These are phyloP conservation scores for Chaetops frenatus DNA, from an alignment of 2,113 vertebrate species.

Conservation along the genomic window DNA sequence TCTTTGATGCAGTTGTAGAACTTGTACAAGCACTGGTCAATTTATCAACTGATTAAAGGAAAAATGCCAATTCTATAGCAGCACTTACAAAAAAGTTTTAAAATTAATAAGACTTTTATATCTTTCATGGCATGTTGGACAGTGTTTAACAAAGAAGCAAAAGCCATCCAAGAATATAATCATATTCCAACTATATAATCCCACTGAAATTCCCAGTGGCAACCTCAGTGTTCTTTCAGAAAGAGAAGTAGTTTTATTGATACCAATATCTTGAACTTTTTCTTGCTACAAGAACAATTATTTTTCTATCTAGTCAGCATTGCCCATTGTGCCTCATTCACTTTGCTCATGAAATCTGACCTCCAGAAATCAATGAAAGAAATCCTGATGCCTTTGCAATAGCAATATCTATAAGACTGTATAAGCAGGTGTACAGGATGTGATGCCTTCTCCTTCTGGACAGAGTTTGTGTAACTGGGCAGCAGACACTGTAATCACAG, in stretches of 20 bases:
- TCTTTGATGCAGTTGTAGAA: neutral
- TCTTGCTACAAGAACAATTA: neutral
- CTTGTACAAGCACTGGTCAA: neutral
- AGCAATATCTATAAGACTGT: neutral
- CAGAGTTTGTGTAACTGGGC: neutral
- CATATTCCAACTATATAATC: neutral
- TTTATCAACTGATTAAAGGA: neutral
- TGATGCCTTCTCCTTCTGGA: neutral
- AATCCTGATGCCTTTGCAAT: neutral
- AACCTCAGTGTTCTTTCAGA: neutral
- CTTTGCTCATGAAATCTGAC: neutral
- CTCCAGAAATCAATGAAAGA: neutral
- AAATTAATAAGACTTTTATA: neutral
- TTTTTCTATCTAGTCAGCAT: neutral
- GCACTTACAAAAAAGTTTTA: neutral
- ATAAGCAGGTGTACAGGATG: neutral
- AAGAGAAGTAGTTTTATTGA: neutral
- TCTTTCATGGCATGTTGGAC: neutral
- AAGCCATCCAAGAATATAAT: neutral
- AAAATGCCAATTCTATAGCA: neutral
- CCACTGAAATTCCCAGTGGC: neutral
- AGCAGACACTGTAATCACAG: neutral
- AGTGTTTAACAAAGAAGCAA: neutral
- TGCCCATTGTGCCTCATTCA: neutral
- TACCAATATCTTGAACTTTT: neutral